Conservation (phyloP, 2,797 vertebrate species). For the Acipenser ruthenus region DNA sequence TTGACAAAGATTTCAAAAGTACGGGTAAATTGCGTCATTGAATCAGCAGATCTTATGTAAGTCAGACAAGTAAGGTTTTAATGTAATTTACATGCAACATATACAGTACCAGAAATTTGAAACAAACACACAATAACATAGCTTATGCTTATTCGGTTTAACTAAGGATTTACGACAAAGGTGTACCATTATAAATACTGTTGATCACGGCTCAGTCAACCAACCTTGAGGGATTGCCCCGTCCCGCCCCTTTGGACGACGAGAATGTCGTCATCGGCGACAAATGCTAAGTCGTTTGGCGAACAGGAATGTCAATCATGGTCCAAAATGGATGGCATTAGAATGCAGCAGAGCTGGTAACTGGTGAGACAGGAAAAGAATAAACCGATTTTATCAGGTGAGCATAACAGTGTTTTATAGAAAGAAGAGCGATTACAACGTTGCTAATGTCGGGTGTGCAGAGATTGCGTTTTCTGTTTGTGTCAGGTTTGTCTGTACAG, state of each 20-base stretch:
- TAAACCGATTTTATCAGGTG: conserved; percentile 50
- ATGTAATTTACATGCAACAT: too few species aligned
- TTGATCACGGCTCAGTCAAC: not conserved
- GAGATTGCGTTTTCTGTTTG: not conserved
- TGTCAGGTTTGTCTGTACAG: conserved; percentile 3
- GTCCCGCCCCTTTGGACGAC: conserved; percentile 16
- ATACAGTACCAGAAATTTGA: too few species aligned
- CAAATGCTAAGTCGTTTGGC: conserved; percentile 33
- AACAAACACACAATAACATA: too few species aligned
- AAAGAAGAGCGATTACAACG: not conserved
- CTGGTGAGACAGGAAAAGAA: conserved; percentile 38
- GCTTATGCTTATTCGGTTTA: too few species aligned
- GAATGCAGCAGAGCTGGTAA: conserved; percentile 50
- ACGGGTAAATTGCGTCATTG: too few species aligned
- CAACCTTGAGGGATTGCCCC: not conserved
- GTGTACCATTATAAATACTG: too few species aligned
- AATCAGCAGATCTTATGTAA: too few species aligned
- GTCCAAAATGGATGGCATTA: conserved; percentile 44
- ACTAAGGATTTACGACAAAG: too few species aligned
- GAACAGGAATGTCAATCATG: conserved; percentile 51
- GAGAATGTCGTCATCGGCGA: conserved; percentile 34
- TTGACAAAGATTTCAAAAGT: too few species aligned
- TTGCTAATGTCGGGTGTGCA: not conserved
- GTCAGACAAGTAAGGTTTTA: too few species aligned
- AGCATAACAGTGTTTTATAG: conserved; percentile 15